phyloP scores from a whole-genome alignment of 2,113 vertebrate genomes.

The Nothobranchius kuhntae region DNA sequence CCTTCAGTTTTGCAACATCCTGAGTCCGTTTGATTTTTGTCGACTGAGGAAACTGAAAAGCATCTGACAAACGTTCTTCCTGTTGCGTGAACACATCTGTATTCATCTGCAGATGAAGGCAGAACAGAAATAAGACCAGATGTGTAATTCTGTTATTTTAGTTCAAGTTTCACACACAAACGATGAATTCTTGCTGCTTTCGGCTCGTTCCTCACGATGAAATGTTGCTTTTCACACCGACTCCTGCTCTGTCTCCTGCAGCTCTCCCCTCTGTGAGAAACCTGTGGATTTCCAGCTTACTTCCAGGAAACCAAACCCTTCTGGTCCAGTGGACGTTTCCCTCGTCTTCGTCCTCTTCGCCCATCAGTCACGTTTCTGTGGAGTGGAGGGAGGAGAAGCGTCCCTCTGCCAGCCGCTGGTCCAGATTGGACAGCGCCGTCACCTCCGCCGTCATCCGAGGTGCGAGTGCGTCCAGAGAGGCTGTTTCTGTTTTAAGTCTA shows the following conservation, averaged over 20 bases:
- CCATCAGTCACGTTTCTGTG: slow-evolving; percentile 45
- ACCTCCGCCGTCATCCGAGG: slow-evolving; percentile 48
- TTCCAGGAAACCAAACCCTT: slow-evolving; percentile 9
- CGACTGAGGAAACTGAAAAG: background rate
- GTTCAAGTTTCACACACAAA: too few species aligned
- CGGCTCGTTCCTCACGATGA: too few species aligned
- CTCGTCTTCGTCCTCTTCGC: background rate
- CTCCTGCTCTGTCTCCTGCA: slow-evolving; percentile 19
- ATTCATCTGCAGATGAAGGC: too few species aligned
- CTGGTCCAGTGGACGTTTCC: slow-evolving; percentile 53
- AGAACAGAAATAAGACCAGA: too few species aligned
- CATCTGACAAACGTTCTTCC: too few species aligned
- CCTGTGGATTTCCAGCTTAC: slow-evolving; percentile 56
- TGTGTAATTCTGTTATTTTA: too few species aligned
- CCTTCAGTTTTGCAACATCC: slow-evolving; percentile 23
- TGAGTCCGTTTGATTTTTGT: background rate
- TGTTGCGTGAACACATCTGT: too few species aligned
- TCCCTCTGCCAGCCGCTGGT: slow-evolving; percentile 28
- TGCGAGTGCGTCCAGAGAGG: slow-evolving; percentile 12
- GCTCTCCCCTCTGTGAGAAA: slow-evolving; percentile 42
- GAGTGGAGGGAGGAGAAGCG: slow-evolving; percentile 31
- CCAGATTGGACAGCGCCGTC: slow-evolving; percentile 11
- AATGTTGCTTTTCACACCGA: too few species aligned
- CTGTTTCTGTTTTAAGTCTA: background rate
- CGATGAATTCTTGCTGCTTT: too few species aligned